Base-by-base conservation (phyloP, 1,140 invertebrate species). In the Coboldia fuscipes region DNA sequence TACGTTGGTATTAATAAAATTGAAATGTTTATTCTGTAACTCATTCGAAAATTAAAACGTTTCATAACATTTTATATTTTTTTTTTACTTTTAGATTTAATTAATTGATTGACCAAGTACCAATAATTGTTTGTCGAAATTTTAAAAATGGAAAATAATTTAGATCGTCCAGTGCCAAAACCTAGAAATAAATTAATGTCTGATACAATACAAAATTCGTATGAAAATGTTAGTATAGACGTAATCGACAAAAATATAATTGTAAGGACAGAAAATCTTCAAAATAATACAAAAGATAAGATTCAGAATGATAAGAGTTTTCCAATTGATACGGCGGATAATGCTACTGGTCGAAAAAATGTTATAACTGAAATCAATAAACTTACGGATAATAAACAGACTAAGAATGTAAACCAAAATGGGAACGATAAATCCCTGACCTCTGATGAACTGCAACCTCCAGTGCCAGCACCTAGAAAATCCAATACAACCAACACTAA, bases 161-260 rank as follows among this genome's bases (percentile, higher is more conserved):
- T n/a, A n/a, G n/a, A n/a, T n/a, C 50, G 48, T 9, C 50, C 50
- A 4, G 50, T 53, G 33, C 50, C 50, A 15, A 47, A 46, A 9
- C 50, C 50, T 8, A 40, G 50, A n/a, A 47, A 48, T 4, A 37
- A n/a, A n/a, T n/a, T 50, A n/a, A 45, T 43, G 23, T 43, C 50
- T 3, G 50, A 53, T 30, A 8, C 44, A 29, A 39, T 42, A 4
- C 33, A 45, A 35, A 34, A 35, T 28, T 45, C 49, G 40, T 54
- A 54, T 18, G 51, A 54, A 37, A 54, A 54, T 31, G 45, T 53
- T 0, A 42, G 43, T 13, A 42, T 54, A 17, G 44, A 38, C 23
- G 27, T 44, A 20, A 41, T 30, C 5, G 34, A 36, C 15, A 53
- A 50, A 36, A 46, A 47, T 33, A 37, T 51, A 53, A 53, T 28